These are phyloP conservation scores for Noctua janthe DNA, from an alignment of 2,888 invertebrate species.

Conservation along the genomic window DNA sequence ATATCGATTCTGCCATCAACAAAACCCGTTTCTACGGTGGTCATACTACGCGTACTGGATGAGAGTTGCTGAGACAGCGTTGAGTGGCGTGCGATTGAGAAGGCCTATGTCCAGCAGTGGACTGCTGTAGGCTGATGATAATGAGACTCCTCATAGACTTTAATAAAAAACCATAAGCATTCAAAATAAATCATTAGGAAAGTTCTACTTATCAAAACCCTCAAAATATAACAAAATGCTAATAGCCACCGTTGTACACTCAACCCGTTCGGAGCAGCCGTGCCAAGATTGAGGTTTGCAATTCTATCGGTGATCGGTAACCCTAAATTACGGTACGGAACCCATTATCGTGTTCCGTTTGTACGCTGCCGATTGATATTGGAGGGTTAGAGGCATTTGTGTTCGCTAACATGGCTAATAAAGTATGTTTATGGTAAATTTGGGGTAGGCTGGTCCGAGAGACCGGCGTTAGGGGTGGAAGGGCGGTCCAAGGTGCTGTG, in stretches of 20 bases:
- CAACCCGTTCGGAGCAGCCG: conserved; percentile 65
- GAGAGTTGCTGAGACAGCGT: no score
- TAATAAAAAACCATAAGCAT: not conserved
- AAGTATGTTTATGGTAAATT: conserved; percentile 61
- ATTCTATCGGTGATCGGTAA: conserved; percentile 79
- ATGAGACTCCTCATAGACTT: not conserved
- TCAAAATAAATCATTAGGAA: not conserved
- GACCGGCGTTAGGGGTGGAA: conserved; percentile 4
- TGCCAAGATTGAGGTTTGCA: conserved; percentile 79
- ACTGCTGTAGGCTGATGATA: no score
- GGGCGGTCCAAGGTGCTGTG: not conserved
- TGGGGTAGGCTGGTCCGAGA: conserved; percentile 37
- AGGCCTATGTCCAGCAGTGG: no score
- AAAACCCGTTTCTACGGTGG: no score
- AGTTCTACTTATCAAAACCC: not conserved
- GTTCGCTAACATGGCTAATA: conserved; percentile 59
- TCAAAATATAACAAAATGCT: conserved; percentile 44
- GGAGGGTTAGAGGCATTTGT: conserved; percentile 68
- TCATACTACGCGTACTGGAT: no score
- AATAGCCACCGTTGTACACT: conserved; percentile 65
- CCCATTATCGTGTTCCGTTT: conserved; percentile 75
- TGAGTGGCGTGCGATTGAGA: no score
- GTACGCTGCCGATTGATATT: conserved; percentile 78
- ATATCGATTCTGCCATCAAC: no score
- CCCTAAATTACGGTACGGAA: conserved; percentile 80